Percentiles rank a stretch among this genome's conserved stretches.
phyloP scores from a whole-genome alignment of 2,113 vertebrate genomes.

The Loxodonta africana region DNA sequence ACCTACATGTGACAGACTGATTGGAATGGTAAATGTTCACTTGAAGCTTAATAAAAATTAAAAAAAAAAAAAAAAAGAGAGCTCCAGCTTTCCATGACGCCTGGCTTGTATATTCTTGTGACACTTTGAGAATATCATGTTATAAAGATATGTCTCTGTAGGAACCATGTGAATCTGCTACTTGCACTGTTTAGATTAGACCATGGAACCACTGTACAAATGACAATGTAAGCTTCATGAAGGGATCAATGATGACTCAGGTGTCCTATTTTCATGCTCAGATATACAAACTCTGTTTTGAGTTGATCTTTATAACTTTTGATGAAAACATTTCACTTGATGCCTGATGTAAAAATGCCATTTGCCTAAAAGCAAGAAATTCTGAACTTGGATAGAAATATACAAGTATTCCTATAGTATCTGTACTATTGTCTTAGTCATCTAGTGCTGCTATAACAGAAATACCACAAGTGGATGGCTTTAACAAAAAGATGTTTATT shows the following conservation, averaged over 20 bases:
- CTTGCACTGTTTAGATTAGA: neutral
- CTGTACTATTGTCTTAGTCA: neutral
- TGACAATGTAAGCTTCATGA: neutral
- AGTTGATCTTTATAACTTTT: slow-evolving; percentile 27
- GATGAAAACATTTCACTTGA: neutral
- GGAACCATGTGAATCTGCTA: neutral
- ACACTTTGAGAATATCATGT: neutral
- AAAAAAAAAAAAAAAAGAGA: too few species aligned
- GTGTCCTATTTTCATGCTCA: neutral
- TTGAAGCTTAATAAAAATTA: too few species aligned
- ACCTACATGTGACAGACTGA: too few species aligned
- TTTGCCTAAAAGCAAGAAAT: slow-evolving; percentile 14
- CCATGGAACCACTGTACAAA: neutral
- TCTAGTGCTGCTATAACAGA: too few species aligned
- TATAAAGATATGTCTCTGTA: neutral
- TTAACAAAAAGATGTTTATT: too few species aligned
- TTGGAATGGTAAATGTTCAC: too few species aligned
- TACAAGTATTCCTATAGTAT: neutral
- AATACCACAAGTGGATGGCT: too few species aligned
- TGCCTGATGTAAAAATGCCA: neutral
- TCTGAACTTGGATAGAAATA: neutral
- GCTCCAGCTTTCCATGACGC: neutral
- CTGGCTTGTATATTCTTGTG: neutral
- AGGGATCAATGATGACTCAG: neutral
- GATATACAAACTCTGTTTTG: neutral